These are phyloP conservation scores for Drosophila yakuba DNA, from an alignment of 1,140 invertebrate genomes.

Conservation along the genomic window DNA sequence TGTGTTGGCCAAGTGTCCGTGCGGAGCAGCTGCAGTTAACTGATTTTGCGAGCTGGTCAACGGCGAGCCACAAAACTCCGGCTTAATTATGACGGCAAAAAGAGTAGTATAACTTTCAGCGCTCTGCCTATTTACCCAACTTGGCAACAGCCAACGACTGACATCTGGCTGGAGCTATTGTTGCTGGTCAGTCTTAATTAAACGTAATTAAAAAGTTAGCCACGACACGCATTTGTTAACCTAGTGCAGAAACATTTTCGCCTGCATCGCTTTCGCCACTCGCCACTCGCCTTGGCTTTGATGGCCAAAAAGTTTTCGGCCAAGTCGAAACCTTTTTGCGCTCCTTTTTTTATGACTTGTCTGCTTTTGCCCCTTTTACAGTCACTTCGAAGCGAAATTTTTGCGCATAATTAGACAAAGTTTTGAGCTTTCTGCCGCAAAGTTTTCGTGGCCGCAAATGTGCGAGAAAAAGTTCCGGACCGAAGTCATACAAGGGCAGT, in stretches of 20 bases:
- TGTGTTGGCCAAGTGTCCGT: conserved; percentile 30
- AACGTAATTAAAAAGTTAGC: conserved; percentile 81
- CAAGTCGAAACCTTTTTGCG: conserved; percentile 51
- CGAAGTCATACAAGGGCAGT: conserved; percentile 34
- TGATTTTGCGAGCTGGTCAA: conserved; percentile 42
- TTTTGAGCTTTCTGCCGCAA: conserved; percentile 52
- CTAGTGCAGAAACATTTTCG: conserved; percentile 43
- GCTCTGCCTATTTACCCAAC: conserved; percentile 57
- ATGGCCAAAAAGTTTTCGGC: conserved; percentile 28
- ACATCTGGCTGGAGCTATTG: conserved; percentile 31
- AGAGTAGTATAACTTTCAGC: conserved; percentile 46
- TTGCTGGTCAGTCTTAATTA: conserved; percentile 66
- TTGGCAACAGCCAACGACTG: conserved; percentile 46
- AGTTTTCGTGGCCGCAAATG: conserved; percentile 70
- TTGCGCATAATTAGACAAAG: conserved; percentile 82
- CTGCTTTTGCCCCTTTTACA: conserved; percentile 58
- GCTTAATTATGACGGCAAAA: conserved; percentile 46
- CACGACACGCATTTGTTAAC: conserved; percentile 72
- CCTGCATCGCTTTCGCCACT: conserved; percentile 24
- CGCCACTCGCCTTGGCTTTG: conserved; percentile 3
- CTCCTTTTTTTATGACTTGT: conserved; percentile 40
- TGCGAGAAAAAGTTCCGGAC: conserved; percentile 47
- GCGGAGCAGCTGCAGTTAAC: conserved; percentile 49
- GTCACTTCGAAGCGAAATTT: conserved; percentile 73
- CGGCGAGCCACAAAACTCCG: conserved; percentile 17